Evolutionary conservation across 1,140 invertebrate species (phyloP), one percentile per base, ranked within the genome.

Genomic region (Drosophila rufa): DNA sequence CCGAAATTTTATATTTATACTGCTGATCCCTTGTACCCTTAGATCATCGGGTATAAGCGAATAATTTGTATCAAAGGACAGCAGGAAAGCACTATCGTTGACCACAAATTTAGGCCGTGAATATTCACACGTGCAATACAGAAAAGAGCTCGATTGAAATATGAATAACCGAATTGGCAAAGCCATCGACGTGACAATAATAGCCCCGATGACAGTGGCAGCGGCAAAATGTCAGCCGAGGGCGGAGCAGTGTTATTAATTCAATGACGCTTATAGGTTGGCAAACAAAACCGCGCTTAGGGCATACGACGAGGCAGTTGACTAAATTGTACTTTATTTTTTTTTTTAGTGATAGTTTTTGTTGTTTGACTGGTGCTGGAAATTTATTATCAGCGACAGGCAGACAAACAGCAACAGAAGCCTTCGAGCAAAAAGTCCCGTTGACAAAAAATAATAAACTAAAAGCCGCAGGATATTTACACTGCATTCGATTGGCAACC

Each of bases 401-500:
- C 78, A 85, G 85, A 78, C 73, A 69, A 46, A 61, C 53, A 46
- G 67, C 57, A 22, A 30, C 47, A 12, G 43, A 6, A 58, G 46
- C 47, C 55, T 66, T 11, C 27, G 22, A 58, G 47, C 56, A 50
- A 61, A 67, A 76, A 46, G 46, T 68, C 56, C 71, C 60, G 76
- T 68, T 90, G 84, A 79, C 85, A 90, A 89, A 89, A 89, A 90
- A 90, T 89, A 89, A 89, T 89, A 90, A 85, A 90, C 85, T 89
- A 85, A 90, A 89, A 89, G 79, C 85, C 85, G 75, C 85, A 79
- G 85, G 75, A 79, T 89, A 89, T 89, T 89, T 90, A 85, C 79
- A 82, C 68, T 86, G 57, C 86, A 90, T 79, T 89, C 74, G 77
- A 78, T 89, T 67, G 62, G 51, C 50, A 40, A 42, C 59, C 25